phyloP scores from a whole-genome alignment of 1,140 invertebrate species.

The Aphelenchoides besseyi region DNA sequence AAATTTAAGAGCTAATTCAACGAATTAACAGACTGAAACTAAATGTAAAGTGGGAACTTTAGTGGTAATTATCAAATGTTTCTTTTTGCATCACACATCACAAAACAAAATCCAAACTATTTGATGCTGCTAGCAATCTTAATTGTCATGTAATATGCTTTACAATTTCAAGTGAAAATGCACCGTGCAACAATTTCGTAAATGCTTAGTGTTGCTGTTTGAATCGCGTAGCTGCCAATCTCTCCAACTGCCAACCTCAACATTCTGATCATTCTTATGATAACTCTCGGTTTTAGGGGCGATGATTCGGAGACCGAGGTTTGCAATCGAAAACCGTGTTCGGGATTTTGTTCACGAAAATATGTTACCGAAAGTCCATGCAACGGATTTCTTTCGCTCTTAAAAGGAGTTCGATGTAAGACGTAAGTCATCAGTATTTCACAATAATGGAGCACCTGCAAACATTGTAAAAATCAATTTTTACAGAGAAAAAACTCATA shows the following conservation, averaged over 20 bases:
- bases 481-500: constrained; percentile 45
- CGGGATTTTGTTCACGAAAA: constrained; percentile 55
- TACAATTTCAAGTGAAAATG: no score
- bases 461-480: no score
- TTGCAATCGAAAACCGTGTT: constrained; percentile 54
- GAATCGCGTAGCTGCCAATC: no score
- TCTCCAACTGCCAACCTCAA: no score
- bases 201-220: constrained; percentile 12
- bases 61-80: constrained; percentile 22
- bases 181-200: constrained; percentile 11
- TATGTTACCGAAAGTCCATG: constrained; percentile 41
- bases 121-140: no score
- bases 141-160: no score
- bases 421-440: constrained; percentile 30
- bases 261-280: background rate
- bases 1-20: background rate
- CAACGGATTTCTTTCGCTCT: constrained; percentile 47
- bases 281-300: constrained; percentile 40
- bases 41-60: constrained; percentile 1
- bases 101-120: no score
- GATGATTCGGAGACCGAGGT: constrained; percentile 54
- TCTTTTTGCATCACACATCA: constrained; percentile 38
- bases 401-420: constrained; percentile 48
- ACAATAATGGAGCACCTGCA: no score
- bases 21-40: constrained; percentile 12